Percentiles rank a stretch among this genome's conserved stretches.
These are phyloP conservation scores for Pogonocichla stellata DNA, from an alignment of 2,113 vertebrate genomes.

Conservation along the genomic window DNA sequence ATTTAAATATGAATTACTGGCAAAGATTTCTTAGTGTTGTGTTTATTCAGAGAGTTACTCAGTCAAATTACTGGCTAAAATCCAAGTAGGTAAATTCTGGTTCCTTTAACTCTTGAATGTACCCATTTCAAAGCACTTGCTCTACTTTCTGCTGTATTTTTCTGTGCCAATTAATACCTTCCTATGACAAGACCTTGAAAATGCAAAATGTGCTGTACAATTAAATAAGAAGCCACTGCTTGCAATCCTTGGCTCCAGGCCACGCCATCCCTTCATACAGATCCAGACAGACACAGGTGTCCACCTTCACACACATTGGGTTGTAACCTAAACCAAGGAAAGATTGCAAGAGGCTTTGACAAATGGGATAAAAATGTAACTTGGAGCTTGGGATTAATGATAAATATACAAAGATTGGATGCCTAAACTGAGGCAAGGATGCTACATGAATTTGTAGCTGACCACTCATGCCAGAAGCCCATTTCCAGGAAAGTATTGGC, in stretches of 20 bases:
- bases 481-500: background rate
- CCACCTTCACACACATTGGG: fast-evolving
- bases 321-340: background rate
- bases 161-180: background rate
- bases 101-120: background rate
- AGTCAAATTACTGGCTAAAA: background rate
- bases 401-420: background rate
- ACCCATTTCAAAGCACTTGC: background rate
- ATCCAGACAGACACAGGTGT: background rate
- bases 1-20: background rate
- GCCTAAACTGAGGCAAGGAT: background rate
- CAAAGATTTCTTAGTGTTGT: background rate
- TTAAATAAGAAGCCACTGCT: background rate
- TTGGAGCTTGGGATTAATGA: background rate
- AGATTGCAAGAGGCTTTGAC: background rate
- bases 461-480: background rate
- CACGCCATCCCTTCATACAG: background rate
- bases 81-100: background rate
- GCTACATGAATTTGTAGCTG: background rate
- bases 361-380: background rate
- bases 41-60: background rate
- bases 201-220: background rate
- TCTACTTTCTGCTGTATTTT: background rate
- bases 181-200: background rate
- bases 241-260: background rate